Evolutionary conservation across 1,140 invertebrate genomes (phyloP).

Genomic region (Aphelenchoides avenae): DNA sequence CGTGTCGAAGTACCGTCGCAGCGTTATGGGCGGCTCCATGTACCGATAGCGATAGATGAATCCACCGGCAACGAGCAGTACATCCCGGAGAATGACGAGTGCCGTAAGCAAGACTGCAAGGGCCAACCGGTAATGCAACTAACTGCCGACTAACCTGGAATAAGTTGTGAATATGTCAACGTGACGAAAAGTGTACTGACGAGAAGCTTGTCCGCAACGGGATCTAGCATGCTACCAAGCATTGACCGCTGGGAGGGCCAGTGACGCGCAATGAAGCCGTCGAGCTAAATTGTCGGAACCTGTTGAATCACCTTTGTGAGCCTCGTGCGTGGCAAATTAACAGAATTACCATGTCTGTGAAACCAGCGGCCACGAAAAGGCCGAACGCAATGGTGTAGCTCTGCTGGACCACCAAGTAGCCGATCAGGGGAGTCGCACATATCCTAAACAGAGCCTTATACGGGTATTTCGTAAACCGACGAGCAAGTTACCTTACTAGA

Average conservation of each 20-base stretch:
- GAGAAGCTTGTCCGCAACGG: constrained; percentile 89
- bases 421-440: constrained; percentile 77
- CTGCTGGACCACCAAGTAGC: constrained; percentile 75
- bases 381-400: constrained; percentile 71
- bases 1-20: constrained; percentile 82
- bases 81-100: constrained; percentile 79
- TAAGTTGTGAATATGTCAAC: constrained; percentile 75
- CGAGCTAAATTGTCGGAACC: constrained; percentile 66
- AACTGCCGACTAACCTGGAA: no score
- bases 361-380: constrained; percentile 72
- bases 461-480: no score
- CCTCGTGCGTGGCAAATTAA: no score
- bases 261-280: constrained; percentile 89
- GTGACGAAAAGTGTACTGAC: constrained; percentile 81
- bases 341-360: constrained; percentile 74
- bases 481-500: no score
- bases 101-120: constrained; percentile 69
- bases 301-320: no score
- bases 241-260: constrained; percentile 84
- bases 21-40: constrained; percentile 71
- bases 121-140: neutral
- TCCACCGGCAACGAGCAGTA: constrained; percentile 72
- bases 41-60: constrained; percentile 84
- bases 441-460: no score
- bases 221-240: constrained; percentile 90